These are phyloP conservation scores for Lates calcarifer DNA, from an alignment of 2,113 vertebrate genomes.

Conservation along the genomic window DNA sequence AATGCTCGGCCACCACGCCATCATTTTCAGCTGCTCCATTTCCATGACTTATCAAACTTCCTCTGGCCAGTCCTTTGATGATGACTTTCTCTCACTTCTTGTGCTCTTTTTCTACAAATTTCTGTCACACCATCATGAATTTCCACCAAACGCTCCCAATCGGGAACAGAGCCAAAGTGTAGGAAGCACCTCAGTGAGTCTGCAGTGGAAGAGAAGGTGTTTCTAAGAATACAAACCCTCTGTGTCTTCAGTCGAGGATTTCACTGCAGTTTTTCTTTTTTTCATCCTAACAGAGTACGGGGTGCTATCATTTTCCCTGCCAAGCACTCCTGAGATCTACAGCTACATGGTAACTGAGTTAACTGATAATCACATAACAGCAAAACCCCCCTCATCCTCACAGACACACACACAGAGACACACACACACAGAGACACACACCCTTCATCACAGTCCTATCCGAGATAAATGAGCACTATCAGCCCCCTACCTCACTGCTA, in stretches of 20 bases:
- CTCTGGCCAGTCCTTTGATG: background rate
- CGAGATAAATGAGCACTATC: conserved; percentile 71
- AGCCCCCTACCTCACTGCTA: conserved; percentile 59
- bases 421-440: conserved; percentile 38
- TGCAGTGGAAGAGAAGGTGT: conserved; percentile 21
- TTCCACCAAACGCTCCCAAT: background rate
- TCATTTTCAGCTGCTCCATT: background rate
- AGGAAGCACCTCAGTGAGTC: conserved; percentile 35
- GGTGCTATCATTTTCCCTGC: conserved; percentile 39
- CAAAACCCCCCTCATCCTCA: conserved; percentile 12
- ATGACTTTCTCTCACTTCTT: background rate
- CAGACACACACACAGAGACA: conserved; percentile 30
- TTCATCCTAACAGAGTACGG: conserved; percentile 8
- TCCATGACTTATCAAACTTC: background rate
- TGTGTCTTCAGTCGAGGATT: conserved; percentile 10
- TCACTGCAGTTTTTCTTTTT: conserved; percentile 39
- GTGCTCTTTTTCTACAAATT: conserved; percentile 3
- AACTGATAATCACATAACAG: conserved; percentile 66
- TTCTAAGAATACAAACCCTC: conserved; percentile 48
- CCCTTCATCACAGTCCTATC: conserved; percentile 34
- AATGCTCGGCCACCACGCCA: too few relatives aligned
- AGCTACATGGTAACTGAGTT: conserved; percentile 56
- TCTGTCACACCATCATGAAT: conserved; percentile 22
- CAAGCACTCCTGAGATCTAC: conserved; percentile 43
- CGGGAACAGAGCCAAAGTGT: conserved; percentile 7